Percentiles rank a stretch among this genome's conserved stretches.
phyloP scores from a whole-genome alignment of 2,113 vertebrate species.

The Empidonax alnorum region DNA sequence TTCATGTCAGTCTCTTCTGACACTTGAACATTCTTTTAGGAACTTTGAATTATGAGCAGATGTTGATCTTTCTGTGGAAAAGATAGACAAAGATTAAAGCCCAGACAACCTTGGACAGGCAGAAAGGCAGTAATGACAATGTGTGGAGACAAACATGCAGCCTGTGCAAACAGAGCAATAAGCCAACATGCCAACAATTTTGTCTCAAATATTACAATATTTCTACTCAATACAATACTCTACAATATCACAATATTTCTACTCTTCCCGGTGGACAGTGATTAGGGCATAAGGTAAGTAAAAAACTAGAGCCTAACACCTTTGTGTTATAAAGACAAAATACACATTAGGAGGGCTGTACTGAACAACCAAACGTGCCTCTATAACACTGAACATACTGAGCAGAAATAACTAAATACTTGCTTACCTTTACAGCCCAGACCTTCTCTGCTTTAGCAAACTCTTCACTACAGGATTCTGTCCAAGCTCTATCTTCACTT shows the following conservation, averaged over 20 bases:
- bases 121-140: background rate
- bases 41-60: background rate
- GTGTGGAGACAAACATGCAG: background rate
- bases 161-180: background rate
- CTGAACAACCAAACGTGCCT: background rate
- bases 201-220: background rate
- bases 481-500: background rate
- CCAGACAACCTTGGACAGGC: background rate
- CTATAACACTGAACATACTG: background rate
- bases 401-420: background rate
- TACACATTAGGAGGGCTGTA: background rate
- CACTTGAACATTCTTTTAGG: background rate
- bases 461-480: background rate
- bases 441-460: background rate
- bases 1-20: background rate
- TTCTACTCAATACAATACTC: background rate
- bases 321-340: background rate
- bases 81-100: background rate
- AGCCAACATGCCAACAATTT: background rate
- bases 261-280: background rate
- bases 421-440: background rate
- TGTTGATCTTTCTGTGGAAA: background rate
- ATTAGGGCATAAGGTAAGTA: background rate
- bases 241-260: background rate
- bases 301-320: background rate